A percentile compares a stretch with the other conserved stretches of the same genome.
These are phyloP conservation scores for Pantelozetes paolii DNA, from an alignment of 2,888 invertebrate genomes.

Conservation along the genomic window DNA sequence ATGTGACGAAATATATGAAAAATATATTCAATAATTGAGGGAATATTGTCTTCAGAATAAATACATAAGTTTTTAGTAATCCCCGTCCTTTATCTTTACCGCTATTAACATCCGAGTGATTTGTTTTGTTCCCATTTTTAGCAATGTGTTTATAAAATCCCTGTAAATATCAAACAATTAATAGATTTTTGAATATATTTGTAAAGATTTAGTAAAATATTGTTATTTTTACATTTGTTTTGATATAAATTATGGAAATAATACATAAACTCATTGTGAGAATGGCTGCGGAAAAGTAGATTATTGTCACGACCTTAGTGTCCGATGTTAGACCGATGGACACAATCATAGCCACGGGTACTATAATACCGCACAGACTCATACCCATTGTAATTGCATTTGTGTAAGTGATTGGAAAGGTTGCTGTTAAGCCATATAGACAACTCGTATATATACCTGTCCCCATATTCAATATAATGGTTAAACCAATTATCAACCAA, in stretches of 20 bases:
- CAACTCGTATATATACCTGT: conserved; percentile 97
- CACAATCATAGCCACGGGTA: conserved; percentile 69
- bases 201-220: not conserved
- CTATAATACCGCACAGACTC: conserved; percentile 83
- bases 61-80: not conserved
- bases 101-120: not conserved
- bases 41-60: conserved; percentile 58
- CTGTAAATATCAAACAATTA: not conserved
- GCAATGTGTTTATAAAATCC: not conserved
- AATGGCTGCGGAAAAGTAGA: conserved; percentile 68
- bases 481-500: conserved; percentile 75
- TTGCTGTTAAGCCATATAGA: conserved; percentile 89
- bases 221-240: conserved; percentile 2
- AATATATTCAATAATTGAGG: conserved; percentile 87
- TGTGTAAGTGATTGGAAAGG: conserved; percentile 83
- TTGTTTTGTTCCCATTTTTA: not conserved
- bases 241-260: not conserved
- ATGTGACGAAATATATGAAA: conserved; percentile 83
- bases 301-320: conserved; percentile 80
- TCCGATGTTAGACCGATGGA: conserved; percentile 66
- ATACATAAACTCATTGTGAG: not conserved
- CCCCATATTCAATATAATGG: conserved; percentile 77
- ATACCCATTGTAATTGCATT: conserved; percentile 90
- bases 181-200: not conserved
- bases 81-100: not conserved